phyloP scores from a whole-genome alignment of 2,888 invertebrate species.

The Cistogaster globosa region DNA sequence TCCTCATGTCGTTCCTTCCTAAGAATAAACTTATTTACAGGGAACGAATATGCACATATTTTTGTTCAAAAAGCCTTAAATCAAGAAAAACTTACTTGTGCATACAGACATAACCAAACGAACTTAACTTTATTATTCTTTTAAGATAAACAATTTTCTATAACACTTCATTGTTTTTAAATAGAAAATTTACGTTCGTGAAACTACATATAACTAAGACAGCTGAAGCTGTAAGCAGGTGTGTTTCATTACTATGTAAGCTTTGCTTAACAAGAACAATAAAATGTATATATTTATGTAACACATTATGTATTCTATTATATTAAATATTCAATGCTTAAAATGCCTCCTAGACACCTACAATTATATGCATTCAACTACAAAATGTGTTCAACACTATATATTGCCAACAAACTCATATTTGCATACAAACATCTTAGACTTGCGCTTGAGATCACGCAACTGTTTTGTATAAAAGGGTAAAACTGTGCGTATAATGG shows the following conservation, averaged over 20 bases:
- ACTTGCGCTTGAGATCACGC: conserved; percentile 31
- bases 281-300: conserved; percentile 17
- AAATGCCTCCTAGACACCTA: neutral
- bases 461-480: neutral
- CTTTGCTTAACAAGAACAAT: conserved; percentile 39
- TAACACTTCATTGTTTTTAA: neutral
- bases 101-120: neutral
- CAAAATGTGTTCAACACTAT: too few species aligned
- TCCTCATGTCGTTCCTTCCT: conserved; percentile 55
- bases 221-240: neutral
- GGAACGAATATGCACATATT: too few species aligned
- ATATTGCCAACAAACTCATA: neutral
- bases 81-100: conserved; percentile 39
- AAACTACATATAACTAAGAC: too few species aligned
- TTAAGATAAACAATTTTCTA: conserved; percentile 29
- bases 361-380: neutral
- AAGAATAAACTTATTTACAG: conserved; percentile 29
- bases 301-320: neutral
- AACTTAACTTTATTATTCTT: conserved; percentile 36
- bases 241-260: neutral
- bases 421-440: neutral
- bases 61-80: conserved; percentile 15
- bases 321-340: conserved; percentile 46
- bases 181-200: neutral
- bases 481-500: neutral